Percentiles rank a stretch among this genome's conserved stretches.
Conservation (phyloP, 2,113 vertebrate species). For the Tetrao urogallus region DNA sequence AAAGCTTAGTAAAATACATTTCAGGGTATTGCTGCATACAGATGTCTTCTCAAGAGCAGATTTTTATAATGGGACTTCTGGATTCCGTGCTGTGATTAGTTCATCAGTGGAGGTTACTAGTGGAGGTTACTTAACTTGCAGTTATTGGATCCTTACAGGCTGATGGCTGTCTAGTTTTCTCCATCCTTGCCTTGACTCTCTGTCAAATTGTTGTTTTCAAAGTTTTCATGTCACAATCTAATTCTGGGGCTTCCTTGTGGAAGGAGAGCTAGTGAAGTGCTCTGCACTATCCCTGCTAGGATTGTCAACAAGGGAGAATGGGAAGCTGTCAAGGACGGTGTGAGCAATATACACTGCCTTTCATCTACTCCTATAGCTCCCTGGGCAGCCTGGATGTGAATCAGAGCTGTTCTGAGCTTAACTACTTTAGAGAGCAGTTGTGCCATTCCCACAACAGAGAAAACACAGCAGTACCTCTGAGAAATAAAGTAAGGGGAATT, state of each 20-base stretch:
- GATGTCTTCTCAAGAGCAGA: neutral
- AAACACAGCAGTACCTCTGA: neutral
- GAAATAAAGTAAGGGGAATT: neutral
- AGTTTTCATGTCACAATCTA: neutral
- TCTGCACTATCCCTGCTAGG: neutral
- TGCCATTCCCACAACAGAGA: neutral
- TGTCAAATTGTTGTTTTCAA: slow-evolving; percentile 7
- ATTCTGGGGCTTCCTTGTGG: neutral
- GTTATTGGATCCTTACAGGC: neutral
- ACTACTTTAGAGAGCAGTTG: neutral
- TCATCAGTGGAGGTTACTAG: neutral
- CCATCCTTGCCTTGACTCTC: neutral
- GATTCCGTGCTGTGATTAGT: neutral
- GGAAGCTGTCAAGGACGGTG: neutral
- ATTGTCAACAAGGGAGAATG: neutral
- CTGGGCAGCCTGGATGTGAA: neutral
- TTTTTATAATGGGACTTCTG: neutral
- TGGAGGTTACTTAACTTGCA: slow-evolving; percentile 11
- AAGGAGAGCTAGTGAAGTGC: neutral
- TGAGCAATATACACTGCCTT: neutral
- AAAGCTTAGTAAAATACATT: neutral
- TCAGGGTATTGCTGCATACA: neutral
- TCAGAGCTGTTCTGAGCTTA: neutral
- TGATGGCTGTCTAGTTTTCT: neutral
- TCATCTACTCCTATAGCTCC: neutral